Percentiles rank a stretch among this genome's conserved stretches.
phyloP scores from a whole-genome alignment of 2,113 vertebrate genomes.

The Donacobius atricapilla region DNA sequence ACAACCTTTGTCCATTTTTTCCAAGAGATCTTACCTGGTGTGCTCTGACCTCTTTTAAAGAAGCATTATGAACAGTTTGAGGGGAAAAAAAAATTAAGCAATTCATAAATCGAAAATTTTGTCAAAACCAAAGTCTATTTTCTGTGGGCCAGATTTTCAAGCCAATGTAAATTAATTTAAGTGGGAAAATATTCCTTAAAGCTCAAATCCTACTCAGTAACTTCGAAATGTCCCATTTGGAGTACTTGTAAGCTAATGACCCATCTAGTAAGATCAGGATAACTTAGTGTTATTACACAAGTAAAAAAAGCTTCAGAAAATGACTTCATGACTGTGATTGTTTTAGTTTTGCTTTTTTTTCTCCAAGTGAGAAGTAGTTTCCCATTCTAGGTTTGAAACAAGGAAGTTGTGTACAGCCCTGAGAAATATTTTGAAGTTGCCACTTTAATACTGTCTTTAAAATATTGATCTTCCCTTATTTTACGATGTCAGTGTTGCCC shows the following conservation, averaged over 20 bases:
- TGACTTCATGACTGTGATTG: not conserved
- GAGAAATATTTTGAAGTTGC: not conserved
- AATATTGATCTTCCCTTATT: not conserved
- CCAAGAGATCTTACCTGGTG: not conserved
- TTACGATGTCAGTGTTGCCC: fast-evolving
- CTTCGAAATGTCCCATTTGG: not conserved
- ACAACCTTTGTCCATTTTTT: not conserved
- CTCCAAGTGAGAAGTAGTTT: not conserved
- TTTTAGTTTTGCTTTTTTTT: not conserved
- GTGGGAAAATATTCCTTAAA: not conserved
- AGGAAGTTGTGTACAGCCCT: not conserved
- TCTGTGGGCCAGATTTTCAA: not conserved
- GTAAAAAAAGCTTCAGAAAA: not conserved
- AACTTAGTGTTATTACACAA: not conserved
- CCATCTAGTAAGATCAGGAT: not conserved
- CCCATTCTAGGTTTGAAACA: not conserved
- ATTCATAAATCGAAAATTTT: not conserved
- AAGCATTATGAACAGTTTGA: not conserved
- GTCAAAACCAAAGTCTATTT: fast-evolving
- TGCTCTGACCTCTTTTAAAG: not conserved
- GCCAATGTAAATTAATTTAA: not conserved
- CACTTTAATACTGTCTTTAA: not conserved
- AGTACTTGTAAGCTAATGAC: not conserved
- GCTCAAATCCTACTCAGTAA: not conserved
- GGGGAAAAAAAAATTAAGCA: not conserved